Evolutionary conservation across 2,888 invertebrate genomes (phyloP).

Genomic region (Monoplex corrugatus): DNA sequence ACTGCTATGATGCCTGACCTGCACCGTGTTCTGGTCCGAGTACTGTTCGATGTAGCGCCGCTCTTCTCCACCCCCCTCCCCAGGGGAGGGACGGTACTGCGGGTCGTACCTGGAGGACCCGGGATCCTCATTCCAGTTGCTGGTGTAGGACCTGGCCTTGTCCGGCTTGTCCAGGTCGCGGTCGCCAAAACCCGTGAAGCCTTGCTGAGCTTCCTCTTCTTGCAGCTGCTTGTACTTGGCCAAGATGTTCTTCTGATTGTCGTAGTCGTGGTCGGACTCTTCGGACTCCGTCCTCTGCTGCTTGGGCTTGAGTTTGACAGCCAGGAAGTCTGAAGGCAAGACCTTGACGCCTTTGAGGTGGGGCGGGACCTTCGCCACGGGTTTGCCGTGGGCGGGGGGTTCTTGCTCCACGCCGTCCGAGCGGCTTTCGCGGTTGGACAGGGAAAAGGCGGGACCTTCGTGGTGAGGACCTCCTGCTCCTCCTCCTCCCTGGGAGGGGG

Average conservation of each 20-base stretch:
- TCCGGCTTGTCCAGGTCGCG: conserved; percentile 36
- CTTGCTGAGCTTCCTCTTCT: conserved; percentile 48
- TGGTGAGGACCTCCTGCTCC: conserved; percentile 21
- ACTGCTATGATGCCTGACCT: neutral
- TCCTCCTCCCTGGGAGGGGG: conserved; percentile 50
- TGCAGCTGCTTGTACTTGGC: conserved; percentile 50
- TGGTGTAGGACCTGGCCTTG: conserved; percentile 47
- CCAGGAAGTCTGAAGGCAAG: conserved; percentile 66
- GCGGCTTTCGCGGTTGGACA: conserved; percentile 74
- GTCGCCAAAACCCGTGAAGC: conserved; percentile 39
- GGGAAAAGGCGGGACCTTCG: conserved; percentile 65
- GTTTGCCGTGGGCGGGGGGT: conserved; percentile 58
- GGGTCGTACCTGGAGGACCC: neutral
- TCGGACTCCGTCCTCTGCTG: conserved; percentile 47
- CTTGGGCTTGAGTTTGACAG: conserved; percentile 59
- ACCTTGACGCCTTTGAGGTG: conserved; percentile 73
- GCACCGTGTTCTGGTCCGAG: conserved; percentile 31
- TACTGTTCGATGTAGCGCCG: conserved; percentile 54
- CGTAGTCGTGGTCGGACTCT: conserved; percentile 53
- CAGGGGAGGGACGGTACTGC: neutral
- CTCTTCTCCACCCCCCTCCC: conserved; percentile 23
- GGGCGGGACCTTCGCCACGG: conserved; percentile 76
- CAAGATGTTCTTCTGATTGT: conserved; percentile 56
- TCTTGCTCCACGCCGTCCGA: conserved; percentile 43
- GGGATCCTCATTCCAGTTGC: conserved; percentile 47